Evolutionary conservation across 1,140 invertebrate genomes (phyloP).

Genomic region (Neotoxoptera formosana): DNA sequence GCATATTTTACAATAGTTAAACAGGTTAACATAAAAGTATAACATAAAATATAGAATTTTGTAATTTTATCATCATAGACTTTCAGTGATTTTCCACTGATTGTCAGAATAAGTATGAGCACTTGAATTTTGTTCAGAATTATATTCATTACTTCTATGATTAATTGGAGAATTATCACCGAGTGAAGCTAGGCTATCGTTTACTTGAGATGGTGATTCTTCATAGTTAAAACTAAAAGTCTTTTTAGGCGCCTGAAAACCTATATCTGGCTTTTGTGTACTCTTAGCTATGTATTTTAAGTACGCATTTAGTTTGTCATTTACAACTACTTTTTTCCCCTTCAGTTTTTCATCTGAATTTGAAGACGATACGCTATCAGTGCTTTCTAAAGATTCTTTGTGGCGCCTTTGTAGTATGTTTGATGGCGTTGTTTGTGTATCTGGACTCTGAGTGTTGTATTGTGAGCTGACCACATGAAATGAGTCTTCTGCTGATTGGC

Average conservation of each 20-base stretch:
- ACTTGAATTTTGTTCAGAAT: constrained; percentile 5
- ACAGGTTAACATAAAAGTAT: not conserved
- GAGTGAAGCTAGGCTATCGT: constrained; percentile 21
- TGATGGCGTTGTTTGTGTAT: constrained; percentile 2
- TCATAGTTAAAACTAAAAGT: constrained; percentile 59
- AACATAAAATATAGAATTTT: not conserved
- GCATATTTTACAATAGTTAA: not conserved
- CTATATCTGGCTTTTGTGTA: constrained; percentile 46
- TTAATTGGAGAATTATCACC: constrained; percentile 38
- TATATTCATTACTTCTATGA: constrained; percentile 46
- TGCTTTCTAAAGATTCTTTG: constrained; percentile 45
- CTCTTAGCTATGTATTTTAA: constrained; percentile 56
- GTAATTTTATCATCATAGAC: not conserved
- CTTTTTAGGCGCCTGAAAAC: constrained; percentile 59
- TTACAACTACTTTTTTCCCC: constrained; percentile 40
- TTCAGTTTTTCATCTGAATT: constrained; percentile 24
- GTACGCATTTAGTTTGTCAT: constrained; percentile 58
- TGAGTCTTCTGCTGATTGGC: not conserved
- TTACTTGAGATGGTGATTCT: constrained; percentile 44
- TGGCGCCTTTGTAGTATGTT: constrained; percentile 39
- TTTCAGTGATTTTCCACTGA: constrained; percentile 53
- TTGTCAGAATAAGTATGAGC: constrained; percentile 36
- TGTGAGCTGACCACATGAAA: constrained; percentile 20
- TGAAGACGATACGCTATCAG: not conserved
- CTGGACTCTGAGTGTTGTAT: constrained; percentile 26